Evolutionary conservation across 2,113 vertebrate genomes (phyloP).

Genomic region (Gymnobelideus leadbeateri): DNA sequence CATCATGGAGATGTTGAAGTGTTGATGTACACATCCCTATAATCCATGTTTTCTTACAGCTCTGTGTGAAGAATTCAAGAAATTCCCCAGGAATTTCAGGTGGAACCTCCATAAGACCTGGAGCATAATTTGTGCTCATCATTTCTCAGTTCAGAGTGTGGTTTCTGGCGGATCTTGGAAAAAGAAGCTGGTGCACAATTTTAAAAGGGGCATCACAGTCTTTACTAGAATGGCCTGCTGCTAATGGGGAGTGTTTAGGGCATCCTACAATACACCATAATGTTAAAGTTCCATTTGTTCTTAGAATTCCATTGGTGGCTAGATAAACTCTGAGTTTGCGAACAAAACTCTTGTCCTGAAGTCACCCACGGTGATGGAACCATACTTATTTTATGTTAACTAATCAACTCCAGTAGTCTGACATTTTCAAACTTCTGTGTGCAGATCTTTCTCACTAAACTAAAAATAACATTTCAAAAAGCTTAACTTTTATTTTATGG

Average conservation of each 20-base stretch:
- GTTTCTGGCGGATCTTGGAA: background rate
- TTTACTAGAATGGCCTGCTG: background rate
- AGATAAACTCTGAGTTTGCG: slow-evolving; percentile 30
- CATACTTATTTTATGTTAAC: slow-evolving; percentile 65
- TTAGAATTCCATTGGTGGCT: background rate
- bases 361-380: slow-evolving; percentile 7
- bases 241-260: background rate
- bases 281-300: background rate
- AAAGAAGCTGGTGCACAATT: background rate
- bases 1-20: background rate
- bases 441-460: slow-evolving; percentile 50
- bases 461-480: slow-evolving; percentile 68
- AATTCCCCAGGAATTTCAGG: slow-evolving; percentile 62
- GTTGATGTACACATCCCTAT: slow-evolving; percentile 77
- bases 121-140: slow-evolving; percentile 35
- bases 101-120: slow-evolving; percentile 71
- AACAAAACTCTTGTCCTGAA: slow-evolving; percentile 39
- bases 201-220: background rate
- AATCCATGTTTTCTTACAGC: slow-evolving; percentile 76
- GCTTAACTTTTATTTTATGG: slow-evolving; percentile 77
- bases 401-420: slow-evolving; percentile 53
- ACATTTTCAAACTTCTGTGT: slow-evolving; percentile 78
- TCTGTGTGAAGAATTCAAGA: slow-evolving; percentile 66
- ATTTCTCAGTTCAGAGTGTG: slow-evolving; percentile 56
- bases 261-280: background rate